Evolutionary conservation across 2,888 invertebrate species (phyloP), one percentile per base, ranked within the genome.

Genomic region (Lottia gigantea): DNA sequence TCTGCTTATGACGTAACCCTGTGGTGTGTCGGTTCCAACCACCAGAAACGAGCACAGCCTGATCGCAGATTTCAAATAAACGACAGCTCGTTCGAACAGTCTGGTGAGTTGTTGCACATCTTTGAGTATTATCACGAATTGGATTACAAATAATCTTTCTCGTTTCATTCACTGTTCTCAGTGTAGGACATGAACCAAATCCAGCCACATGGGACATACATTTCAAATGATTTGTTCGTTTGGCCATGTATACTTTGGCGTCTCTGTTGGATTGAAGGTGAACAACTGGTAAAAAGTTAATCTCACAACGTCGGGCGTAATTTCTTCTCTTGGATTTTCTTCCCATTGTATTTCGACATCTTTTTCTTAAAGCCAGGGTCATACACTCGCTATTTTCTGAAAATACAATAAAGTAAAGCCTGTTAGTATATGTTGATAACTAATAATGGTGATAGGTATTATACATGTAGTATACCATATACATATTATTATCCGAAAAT

Each of bases 271-370:
- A 74, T 40, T 80, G 80, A 31, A 83, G 75, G 68, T 87, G 89
- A 26, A 90, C 90, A 64, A 90, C 83, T 0, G 91, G 91, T 26
- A 90, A 84, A 78, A 90, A 90, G 80, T 90, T 88, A 74, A 90
- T 87, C 81, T 90, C 89, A 78, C 90, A 90, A 31, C 89, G 79
- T 61, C 84, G 77, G 31, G 85, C 86, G 74, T 83, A 85, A 73
- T 86, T 86, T 16, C 84, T 81, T 46, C 81, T 80, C 65, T 83
- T 74, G 16, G 79, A 77, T 2, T 83, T 78, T 23, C 83, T 74
- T 72, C 87, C 87, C 47, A 89, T 75, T 4, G 86, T 84, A 77
- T 90, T 90, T 49, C 86, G 87, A 84, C 91, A 91, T 78, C 90
- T 84, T 76, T 87, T 86, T 78, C 90, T 88, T 74, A 88, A 82